These are phyloP conservation scores for Nothobranchius kuhntae DNA, from an alignment of 2,113 vertebrate genomes.

Conservation along the genomic window DNA sequence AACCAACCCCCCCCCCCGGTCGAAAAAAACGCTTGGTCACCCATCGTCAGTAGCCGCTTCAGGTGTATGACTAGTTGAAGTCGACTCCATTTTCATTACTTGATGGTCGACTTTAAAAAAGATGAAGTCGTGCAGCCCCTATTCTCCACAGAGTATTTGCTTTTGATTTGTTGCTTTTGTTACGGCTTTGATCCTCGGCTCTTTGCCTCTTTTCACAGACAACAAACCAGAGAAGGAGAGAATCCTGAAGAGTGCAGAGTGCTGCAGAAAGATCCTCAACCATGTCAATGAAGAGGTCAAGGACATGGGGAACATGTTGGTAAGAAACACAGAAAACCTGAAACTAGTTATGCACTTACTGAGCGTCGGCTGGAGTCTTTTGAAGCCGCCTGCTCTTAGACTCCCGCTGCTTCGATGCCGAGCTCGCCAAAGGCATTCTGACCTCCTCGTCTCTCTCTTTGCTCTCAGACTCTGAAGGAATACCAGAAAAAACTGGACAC, in stretches of 20 bases:
- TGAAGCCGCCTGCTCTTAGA: slow-evolving; percentile 39
- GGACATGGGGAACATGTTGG: slow-evolving; percentile 89
- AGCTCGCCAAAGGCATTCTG: slow-evolving; percentile 26
- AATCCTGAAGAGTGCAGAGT: slow-evolving; percentile 82
- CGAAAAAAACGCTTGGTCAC: too few species aligned
- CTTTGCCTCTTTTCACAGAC: slow-evolving; percentile 53
- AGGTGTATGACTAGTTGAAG: too few species aligned
- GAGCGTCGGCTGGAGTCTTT: slow-evolving; percentile 35
- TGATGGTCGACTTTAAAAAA: too few species aligned
- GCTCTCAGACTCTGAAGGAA: slow-evolving; percentile 83
- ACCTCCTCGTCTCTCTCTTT: slow-evolving; percentile 28
- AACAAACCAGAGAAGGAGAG: slow-evolving; percentile 63
- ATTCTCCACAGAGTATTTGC: not conserved
- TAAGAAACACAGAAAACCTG: slow-evolving; percentile 68
- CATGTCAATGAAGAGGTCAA: slow-evolving; percentile 90
- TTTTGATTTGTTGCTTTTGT: slow-evolving; percentile 45
- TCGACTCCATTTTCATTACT: too few species aligned
- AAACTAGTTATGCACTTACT: slow-evolving; percentile 31
- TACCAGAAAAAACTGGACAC: slow-evolving; percentile 90
- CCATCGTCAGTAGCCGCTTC: too few species aligned
- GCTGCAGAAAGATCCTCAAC: slow-evolving; percentile 89
- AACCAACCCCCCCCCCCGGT: too few species aligned
- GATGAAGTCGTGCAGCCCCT: too few species aligned
- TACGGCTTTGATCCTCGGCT: slow-evolving; percentile 22
- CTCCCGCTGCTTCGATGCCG: slow-evolving; percentile 1